A percentile compares a stretch with the other conserved stretches of the same genome.
Conservation (phyloP, 2,888 invertebrate genomes). For the Cataglyphis livida region DNA sequence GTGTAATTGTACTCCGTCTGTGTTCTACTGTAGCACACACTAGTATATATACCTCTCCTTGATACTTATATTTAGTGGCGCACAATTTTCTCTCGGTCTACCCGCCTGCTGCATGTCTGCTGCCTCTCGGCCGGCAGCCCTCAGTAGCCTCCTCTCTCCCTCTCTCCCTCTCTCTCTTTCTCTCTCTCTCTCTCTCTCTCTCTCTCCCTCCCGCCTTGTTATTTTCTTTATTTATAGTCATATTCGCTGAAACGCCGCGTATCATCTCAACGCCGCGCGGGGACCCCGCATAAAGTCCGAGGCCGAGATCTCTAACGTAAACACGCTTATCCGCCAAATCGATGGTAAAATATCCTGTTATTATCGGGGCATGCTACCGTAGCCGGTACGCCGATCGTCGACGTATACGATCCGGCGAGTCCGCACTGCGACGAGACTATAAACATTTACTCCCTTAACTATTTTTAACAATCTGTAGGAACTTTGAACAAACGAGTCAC, state of each 20-base stretch:
- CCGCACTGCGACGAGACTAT: constrained; percentile 1
- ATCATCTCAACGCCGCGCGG: constrained; percentile 46
- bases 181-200: too few species aligned
- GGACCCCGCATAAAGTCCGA: constrained; percentile 36
- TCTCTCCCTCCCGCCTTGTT: background rate
- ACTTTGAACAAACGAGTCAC: background rate
- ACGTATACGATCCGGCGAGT: constrained; percentile 19
- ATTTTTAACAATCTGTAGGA: constrained; percentile 11
- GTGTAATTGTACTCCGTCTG: constrained; percentile 70
- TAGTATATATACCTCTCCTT: constrained; percentile 47
- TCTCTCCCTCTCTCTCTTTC: background rate
- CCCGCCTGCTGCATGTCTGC: constrained; percentile 52
- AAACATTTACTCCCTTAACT: constrained; percentile 26
- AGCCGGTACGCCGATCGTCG: constrained; percentile 24
- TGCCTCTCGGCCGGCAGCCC: background rate
- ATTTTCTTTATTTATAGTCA: constrained; percentile 52
- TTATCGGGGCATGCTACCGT: constrained; percentile 50
- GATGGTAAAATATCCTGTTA: constrained; percentile 53
- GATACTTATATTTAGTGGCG: constrained; percentile 63
- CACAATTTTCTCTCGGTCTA: constrained; percentile 63
- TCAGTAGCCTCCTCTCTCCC: constrained; percentile 13
- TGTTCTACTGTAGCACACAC: constrained; percentile 53
- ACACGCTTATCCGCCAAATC: constrained; percentile 53
- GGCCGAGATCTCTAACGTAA: constrained; percentile 55
- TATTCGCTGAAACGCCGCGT: constrained; percentile 55